Evolutionary conservation across 1,140 invertebrate species (phyloP), one percentile per base, ranked within the genome.

Genomic region (Idris sp.): DNA sequence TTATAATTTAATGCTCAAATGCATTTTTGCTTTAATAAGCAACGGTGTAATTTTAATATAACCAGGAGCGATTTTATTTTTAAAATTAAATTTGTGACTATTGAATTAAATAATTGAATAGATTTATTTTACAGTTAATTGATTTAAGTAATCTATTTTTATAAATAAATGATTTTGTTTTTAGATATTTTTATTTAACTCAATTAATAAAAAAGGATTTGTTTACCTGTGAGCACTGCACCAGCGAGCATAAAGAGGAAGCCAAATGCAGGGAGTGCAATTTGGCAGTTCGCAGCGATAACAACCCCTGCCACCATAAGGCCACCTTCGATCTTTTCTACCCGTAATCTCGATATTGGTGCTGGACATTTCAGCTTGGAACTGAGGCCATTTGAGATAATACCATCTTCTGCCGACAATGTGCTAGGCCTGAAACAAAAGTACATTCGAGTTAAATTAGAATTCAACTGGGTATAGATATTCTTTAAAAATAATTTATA

Each of bases 291-390:
- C 58, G 92, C 92, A 11, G 92, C 92, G 26, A 93, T 90, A 7
- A 93, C 91, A 11, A 93, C 91, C 1, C 92, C 92, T 1, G 92
- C 92, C 8, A 93, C 91, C 81, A 92, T 90, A 43, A 93, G 86
- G 4, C 92, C 92, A 28, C 92, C 92, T 83, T 93, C 92, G 79
- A 93, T 92, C 83, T 93, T 93, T 83, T 93, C 92, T 48, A 93
- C 91, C 28, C 91, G 89, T 16, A 92, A 86, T 9, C 91, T 88
- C 22, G 89, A 89, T 74, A 90, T 88, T 31, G 89, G 87, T 2
- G 90, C 87, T 41, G 91, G 90, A 81, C 90, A 91, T 84, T 89
- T 87, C 65, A 90, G 85, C 83, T 90, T 90, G 54, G 87, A 85
- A 53, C 83, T 86, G 36, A 88, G 85, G 40, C 83, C 78, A 46